These are phyloP conservation scores for Leucophora obtusa DNA, from an alignment of 2,888 invertebrate species.

Conservation along the genomic window DNA sequence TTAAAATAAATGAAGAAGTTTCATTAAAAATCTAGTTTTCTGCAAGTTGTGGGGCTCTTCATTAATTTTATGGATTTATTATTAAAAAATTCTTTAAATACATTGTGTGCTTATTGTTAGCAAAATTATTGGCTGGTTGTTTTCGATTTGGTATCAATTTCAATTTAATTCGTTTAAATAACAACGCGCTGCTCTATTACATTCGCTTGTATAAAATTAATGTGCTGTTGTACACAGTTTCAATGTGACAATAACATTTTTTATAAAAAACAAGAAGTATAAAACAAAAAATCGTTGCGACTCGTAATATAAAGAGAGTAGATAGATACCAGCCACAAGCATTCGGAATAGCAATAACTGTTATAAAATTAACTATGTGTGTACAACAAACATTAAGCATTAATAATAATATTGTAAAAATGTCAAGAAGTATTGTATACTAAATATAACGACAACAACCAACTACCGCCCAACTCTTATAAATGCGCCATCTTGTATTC, in stretches of 20 bases:
- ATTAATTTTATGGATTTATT: too few species aligned
- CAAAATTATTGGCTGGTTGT: constrained; percentile 11
- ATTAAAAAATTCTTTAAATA: neutral
- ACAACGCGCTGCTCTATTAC: constrained; percentile 30
- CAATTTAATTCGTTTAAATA: constrained; percentile 54
- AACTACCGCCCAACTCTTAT: constrained; percentile 7
- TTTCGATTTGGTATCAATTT: constrained; percentile 50
- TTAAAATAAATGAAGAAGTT: too few species aligned
- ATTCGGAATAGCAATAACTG: neutral
- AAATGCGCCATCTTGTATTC: constrained; percentile 49
- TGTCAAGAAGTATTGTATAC: constrained; percentile 17
- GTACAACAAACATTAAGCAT: neutral
- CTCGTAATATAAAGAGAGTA: neutral
- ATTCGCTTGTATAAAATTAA: neutral
- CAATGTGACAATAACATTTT: constrained; percentile 44
- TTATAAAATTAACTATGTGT: neutral
- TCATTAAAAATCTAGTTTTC: too few species aligned
- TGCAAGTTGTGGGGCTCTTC: too few species aligned
- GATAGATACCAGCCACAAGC: neutral
- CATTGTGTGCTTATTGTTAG: neutral
- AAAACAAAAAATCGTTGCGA: neutral
- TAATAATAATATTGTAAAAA: constrained; percentile 12
- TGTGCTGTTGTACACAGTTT: constrained; percentile 21
- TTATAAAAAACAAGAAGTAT: constrained; percentile 9
- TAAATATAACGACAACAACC: constrained; percentile 4